These are phyloP conservation scores for Drosophila kuntzei DNA, from an alignment of 2,888 invertebrate genomes.

Conservation along the genomic window DNA sequence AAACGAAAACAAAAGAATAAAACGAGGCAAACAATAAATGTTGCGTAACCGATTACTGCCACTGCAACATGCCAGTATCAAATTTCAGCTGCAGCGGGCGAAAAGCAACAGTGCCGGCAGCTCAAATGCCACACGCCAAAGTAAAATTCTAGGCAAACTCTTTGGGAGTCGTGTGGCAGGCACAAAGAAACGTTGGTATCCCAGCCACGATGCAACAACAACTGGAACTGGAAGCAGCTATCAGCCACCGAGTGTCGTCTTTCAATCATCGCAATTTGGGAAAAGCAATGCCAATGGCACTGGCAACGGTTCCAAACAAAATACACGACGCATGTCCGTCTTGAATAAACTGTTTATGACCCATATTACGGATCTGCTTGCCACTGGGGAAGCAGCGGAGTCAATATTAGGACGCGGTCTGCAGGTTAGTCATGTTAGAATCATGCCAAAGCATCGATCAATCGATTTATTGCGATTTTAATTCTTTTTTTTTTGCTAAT, in stretches of 20 bases:
- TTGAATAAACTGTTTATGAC: conserved; percentile 93
- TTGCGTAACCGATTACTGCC: conserved; percentile 47
- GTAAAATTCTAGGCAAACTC: conserved; percentile 82
- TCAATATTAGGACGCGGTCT: conserved; percentile 88
- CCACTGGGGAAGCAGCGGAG: conserved; percentile 89
- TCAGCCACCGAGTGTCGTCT: conserved; percentile 42
- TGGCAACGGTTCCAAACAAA: conserved; percentile 85
- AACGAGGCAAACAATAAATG: conserved; percentile 31
- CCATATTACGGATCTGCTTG: conserved; percentile 91
- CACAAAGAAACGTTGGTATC: conserved; percentile 83
- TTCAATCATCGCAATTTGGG: conserved; percentile 64
- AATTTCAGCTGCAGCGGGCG: conserved; percentile 7
- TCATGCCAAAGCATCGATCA: too few species aligned
- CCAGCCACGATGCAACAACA: conserved; percentile 44
- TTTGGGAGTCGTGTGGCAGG: conserved; percentile 80
- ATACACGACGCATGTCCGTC: conserved; percentile 88
- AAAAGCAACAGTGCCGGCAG: conserved; percentile 30
- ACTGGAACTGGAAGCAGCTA: conserved; percentile 5
- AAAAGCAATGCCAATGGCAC: conserved; percentile 37
- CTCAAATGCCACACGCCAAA: conserved; percentile 63
- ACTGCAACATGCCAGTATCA: conserved; percentile 13
- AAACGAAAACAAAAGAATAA: not conserved
- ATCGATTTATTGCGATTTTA: too few species aligned
- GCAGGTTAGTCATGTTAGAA: conserved; percentile 87
- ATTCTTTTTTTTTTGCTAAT: too few species aligned